Evolutionary conservation across 2,797 vertebrate species (phyloP), one percentile per base, ranked within the genome.

Genomic region (Scomberomorus guttatus): DNA sequence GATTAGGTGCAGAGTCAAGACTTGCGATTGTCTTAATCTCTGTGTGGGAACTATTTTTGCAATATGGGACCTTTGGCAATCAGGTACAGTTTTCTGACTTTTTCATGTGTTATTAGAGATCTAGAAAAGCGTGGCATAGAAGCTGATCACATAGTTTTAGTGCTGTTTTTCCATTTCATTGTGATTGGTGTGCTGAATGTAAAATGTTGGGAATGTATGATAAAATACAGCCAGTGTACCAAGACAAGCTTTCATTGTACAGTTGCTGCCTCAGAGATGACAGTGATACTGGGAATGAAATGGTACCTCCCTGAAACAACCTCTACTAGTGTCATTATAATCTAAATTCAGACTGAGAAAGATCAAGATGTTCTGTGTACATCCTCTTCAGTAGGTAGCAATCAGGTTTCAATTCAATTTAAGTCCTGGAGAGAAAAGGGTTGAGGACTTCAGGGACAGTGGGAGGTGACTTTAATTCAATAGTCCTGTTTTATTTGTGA

Each of bases 61-160:
- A 86, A 4, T 52, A 77, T 81, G 79, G 83, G 71, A 90, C 72
- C 66, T 81, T 60, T 84, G 48, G 85, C 37, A 54, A 77, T 57
- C 86, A 90, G 93, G 91, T 94, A 93, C 65, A 83, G 12, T 8
- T 78, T 79, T 81, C 24, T 62, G 27, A 27, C 32, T 72, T 37
- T 24, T 77, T 55, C 52, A 2, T 66, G 18, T 51, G 6, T 50
- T 17, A 51, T 58, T 59, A 73, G 51, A 22, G 9, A 46, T 52
- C 0, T 37, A 46, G 58, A 59, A 50, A 59, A 44, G 17, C 13
- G 20, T 32, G 14, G 2, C 7, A 17, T 2, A 22, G 9, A 3
- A 52, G 55, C 50, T 60, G 22, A 44, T 24, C 4, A 15, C 11
- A 44, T 22, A 25, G 17, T 50, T 60, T 34, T 42, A 56, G 37